Conservation (phyloP, 2,113 vertebrate species). For the Coracopsis vasa region DNA sequence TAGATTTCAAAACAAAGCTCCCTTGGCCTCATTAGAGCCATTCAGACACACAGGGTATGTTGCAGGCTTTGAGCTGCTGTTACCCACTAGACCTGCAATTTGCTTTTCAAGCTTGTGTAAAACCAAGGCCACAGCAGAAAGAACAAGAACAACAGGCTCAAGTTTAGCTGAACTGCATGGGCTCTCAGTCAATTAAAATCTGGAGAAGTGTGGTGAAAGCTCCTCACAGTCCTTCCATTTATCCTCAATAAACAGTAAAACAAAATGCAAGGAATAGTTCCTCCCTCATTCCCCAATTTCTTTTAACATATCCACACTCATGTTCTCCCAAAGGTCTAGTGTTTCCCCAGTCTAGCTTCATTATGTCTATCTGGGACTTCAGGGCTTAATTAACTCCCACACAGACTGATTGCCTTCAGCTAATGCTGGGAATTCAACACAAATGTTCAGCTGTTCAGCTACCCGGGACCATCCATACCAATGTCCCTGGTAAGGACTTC, state of each 20-base stretch:
- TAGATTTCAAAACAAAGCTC: not conserved
- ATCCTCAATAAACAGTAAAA: not conserved
- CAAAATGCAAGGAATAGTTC: not conserved
- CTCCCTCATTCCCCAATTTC: not conserved
- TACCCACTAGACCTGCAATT: not conserved
- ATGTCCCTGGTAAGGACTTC: not conserved
- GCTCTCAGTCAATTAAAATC: not conserved
- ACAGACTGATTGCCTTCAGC: not conserved
- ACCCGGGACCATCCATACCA: not conserved
- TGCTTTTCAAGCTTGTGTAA: not conserved
- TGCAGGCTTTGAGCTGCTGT: not conserved
- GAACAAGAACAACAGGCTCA: not conserved
- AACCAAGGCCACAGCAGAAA: not conserved
- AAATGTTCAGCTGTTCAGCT: not conserved
- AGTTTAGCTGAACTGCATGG: not conserved
- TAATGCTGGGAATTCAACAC: not conserved
- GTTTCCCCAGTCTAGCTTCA: not conserved
- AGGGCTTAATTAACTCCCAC: not conserved
- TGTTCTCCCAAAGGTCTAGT: not conserved
- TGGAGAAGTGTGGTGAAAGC: not conserved
- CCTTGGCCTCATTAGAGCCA: not conserved
- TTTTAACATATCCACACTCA: not conserved
- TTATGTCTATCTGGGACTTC: not conserved
- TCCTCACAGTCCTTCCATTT: not conserved
- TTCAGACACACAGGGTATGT: accelerated